phyloP scores from a whole-genome alignment of 2,113 vertebrate genomes.

The Cariama cristata region DNA sequence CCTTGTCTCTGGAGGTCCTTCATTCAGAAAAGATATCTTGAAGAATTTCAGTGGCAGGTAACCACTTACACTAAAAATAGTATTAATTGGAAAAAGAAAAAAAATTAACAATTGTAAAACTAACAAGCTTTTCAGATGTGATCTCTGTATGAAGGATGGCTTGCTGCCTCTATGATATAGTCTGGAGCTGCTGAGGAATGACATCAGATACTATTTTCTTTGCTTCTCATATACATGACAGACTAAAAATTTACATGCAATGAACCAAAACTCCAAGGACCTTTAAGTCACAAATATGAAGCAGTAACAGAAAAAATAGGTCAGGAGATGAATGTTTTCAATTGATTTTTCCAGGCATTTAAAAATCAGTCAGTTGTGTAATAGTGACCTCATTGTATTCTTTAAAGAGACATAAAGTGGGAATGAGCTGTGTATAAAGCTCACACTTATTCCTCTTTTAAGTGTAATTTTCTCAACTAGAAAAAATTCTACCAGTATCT shows the following conservation, averaged over 20 bases:
- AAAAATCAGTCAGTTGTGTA: slow-evolving; percentile 17
- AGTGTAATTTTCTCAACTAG: background rate
- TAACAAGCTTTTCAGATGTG: background rate
- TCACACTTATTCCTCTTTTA: background rate
- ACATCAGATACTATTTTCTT: background rate
- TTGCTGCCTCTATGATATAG: background rate
- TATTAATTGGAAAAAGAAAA: background rate
- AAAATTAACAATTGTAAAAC: background rate
- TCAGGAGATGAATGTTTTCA: background rate
- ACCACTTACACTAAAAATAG: background rate
- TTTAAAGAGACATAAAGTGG: background rate
- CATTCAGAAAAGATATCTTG: background rate
- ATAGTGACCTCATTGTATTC: slow-evolving; percentile 17
- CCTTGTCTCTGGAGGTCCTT: background rate
- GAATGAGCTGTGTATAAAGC: background rate
- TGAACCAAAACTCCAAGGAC: background rate
- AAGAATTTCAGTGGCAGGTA: background rate
- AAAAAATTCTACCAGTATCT: background rate
- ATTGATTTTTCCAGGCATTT: slow-evolving; percentile 33
- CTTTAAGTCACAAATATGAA: background rate
- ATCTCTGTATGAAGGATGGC: background rate
- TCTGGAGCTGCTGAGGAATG: background rate
- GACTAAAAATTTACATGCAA: slow-evolving; percentile 30
- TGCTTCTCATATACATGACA: background rate
- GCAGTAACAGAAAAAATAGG: slow-evolving; percentile 18